These are phyloP conservation scores for Drosophila albomicans DNA, from an alignment of 1,140 invertebrate species.

Conservation along the genomic window DNA sequence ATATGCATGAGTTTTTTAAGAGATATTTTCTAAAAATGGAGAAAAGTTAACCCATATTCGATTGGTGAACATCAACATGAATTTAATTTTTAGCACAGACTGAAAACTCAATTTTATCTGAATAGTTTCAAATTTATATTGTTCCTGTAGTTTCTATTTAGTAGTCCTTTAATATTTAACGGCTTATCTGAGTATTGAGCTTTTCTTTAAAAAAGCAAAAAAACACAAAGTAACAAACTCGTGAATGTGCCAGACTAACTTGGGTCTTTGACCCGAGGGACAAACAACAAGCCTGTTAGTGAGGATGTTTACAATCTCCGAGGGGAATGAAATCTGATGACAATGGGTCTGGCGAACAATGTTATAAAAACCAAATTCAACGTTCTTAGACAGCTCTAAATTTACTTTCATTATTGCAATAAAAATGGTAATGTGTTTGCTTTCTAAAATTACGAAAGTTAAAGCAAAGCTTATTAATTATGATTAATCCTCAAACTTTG, in stretches of 20 bases:
- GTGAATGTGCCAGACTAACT: neutral
- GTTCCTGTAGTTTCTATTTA: neutral
- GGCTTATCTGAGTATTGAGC: neutral
- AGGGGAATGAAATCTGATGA: conserved; percentile 17
- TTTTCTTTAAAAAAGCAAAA: conserved; percentile 12
- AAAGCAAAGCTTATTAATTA: conserved; percentile 23
- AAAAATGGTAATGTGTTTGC: neutral
- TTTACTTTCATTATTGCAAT: too few species aligned
- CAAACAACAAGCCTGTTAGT: neutral
- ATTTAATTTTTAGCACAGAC: too few species aligned
- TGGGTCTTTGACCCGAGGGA: conserved; percentile 8
- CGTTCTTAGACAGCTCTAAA: neutral
- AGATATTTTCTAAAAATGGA: too few species aligned
- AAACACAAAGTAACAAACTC: conserved; percentile 13
- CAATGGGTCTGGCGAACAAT: conserved; percentile 14
- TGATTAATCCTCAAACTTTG: neutral
- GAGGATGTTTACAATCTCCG: conserved; percentile 15
- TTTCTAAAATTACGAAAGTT: neutral
- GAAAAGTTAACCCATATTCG: too few species aligned
- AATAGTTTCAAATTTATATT: neutral
- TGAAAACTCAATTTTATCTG: too few species aligned
- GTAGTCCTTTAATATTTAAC: neutral
- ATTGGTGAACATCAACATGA: too few species aligned
- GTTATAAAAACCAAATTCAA: conserved; percentile 2
- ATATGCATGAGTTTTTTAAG: conserved; percentile 58